phyloP scores from a whole-genome alignment of 1,140 invertebrate genomes.

The Drosophila setifemur region DNA sequence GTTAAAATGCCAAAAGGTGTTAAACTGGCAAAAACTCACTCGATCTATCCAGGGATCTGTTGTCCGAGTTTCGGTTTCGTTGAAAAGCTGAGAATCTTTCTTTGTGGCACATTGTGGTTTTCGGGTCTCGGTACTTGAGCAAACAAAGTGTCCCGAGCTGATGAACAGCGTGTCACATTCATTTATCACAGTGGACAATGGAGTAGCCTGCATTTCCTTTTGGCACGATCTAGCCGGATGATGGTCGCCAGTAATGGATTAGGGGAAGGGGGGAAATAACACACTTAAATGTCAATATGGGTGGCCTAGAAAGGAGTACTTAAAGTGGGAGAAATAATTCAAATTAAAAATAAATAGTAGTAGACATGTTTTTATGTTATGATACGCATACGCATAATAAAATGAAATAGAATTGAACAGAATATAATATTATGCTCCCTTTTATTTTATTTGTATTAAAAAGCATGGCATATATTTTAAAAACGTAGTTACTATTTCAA shows the following conservation, averaged over 20 bases:
- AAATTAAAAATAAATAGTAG: too few species aligned
- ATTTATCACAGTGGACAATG: constrained; percentile 58
- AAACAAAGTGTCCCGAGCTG: constrained; percentile 59
- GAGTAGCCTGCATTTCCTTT: constrained; percentile 11
- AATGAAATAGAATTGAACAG: too few species aligned
- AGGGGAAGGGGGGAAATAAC: neutral
- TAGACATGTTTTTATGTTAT: too few species aligned
- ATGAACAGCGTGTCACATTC: constrained; percentile 28
- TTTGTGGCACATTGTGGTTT: constrained; percentile 41
- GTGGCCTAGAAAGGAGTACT: neutral
- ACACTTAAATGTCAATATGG: neutral
- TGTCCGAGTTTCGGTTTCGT: constrained; percentile 26
- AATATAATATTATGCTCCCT: too few species aligned
- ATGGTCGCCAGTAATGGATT: neutral
- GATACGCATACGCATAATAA: too few species aligned
- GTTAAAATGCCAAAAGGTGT: constrained; percentile 67
- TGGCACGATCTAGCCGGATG: constrained; percentile 58
- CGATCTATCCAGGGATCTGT: neutral
- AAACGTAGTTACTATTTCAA: too few species aligned
- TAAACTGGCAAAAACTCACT: constrained; percentile 81
- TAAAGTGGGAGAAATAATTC: too few species aligned
- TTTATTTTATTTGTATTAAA: too few species aligned
- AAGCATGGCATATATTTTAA: too few species aligned
- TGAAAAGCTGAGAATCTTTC: constrained; percentile 76
- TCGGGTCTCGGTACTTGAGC: constrained; percentile 44